Percentiles rank a stretch among this genome's conserved stretches.
Evolutionary conservation across 2,113 vertebrate genomes (phyloP).

Genomic region (Protobothrops flavoviridis): DNA sequence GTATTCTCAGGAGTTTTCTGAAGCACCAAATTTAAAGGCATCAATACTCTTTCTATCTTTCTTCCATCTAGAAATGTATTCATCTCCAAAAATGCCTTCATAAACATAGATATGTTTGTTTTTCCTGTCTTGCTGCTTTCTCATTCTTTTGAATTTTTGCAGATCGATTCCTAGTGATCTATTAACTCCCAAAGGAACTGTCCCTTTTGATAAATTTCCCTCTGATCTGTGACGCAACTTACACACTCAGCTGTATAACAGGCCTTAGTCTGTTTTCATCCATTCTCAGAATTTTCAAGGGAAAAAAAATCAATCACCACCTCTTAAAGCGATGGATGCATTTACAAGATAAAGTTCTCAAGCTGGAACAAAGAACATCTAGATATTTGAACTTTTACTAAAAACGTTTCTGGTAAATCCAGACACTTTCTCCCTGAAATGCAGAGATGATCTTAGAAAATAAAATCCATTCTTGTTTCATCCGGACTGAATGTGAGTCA

Average conservation of each 20-base stretch:
- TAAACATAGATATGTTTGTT: background rate
- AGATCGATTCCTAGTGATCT: background rate
- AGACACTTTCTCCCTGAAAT: background rate
- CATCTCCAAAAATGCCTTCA: background rate
- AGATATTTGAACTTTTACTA: background rate
- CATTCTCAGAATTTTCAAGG: background rate
- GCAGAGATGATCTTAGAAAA: background rate
- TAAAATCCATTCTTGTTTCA: background rate
- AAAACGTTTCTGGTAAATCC: background rate
- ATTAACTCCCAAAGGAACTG: background rate
- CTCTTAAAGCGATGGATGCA: background rate
- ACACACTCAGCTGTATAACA: background rate
- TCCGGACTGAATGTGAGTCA: background rate
- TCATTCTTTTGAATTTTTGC: background rate
- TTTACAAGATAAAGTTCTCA: background rate
- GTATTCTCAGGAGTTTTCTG: background rate
- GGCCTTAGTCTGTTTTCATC: background rate
- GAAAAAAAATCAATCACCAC: background rate
- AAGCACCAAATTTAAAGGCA: background rate
- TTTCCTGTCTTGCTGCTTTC: background rate
- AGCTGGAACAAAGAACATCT: background rate
- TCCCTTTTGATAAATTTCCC: background rate
- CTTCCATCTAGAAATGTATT: background rate
- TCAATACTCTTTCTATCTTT: background rate
- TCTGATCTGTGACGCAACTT: background rate